Percentiles rank a stretch among this genome's conserved stretches.
phyloP scores from a whole-genome alignment of 2,797 vertebrate genomes.

The Gambusia yucatana region DNA sequence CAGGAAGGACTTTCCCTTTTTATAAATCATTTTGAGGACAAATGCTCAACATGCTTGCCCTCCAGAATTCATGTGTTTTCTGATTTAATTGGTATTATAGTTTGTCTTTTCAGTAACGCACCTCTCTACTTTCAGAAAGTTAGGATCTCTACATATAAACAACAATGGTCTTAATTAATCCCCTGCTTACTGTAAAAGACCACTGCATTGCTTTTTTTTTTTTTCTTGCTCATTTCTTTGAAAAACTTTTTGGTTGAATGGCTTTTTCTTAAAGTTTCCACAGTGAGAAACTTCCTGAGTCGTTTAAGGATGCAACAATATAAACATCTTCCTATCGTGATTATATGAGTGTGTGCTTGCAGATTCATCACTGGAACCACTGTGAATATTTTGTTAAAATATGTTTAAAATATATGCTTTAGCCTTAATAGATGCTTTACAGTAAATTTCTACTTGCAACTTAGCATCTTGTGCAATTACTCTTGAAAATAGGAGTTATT shows the following conservation, averaged over 20 bases:
- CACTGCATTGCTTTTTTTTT: neutral
- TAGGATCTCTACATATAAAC: neutral
- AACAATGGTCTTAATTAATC: neutral
- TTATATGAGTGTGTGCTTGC: neutral
- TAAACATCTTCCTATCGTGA: neutral
- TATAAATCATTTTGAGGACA: neutral
- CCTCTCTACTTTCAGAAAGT: neutral
- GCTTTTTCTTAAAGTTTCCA: neutral
- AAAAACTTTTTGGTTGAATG: neutral
- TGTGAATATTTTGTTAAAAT: neutral
- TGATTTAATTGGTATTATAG: neutral
- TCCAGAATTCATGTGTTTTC: neutral
- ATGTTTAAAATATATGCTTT: neutral
- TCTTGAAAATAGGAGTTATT: neutral
- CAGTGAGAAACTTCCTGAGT: neutral
- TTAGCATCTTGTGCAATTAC: neutral
- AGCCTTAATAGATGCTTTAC: neutral
- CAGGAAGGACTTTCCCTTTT: slow-evolving; percentile 7
- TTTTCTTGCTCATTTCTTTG: neutral
- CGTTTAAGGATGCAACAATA: neutral
- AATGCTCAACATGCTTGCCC: neutral
- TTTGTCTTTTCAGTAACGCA: neutral
- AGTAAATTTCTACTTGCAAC: neutral
- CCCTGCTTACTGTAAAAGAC: neutral
- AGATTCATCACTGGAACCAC: neutral